phyloP scores from a whole-genome alignment of 2,888 invertebrate species.

The Galerucella pusilla region DNA sequence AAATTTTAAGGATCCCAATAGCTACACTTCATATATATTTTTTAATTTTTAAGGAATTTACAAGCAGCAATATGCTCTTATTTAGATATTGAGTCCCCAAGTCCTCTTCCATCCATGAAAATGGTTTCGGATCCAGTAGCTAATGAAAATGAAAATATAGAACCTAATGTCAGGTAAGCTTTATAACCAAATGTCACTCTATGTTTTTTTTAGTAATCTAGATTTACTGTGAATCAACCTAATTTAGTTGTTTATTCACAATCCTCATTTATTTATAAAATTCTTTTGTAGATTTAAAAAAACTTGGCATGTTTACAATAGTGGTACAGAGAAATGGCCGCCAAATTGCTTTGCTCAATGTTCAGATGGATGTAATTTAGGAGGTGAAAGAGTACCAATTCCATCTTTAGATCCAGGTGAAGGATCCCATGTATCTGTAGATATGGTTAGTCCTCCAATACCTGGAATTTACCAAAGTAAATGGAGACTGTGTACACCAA shows the following conservation, averaged over 20 bases:
- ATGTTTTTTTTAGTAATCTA: no score
- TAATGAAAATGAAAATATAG: constrained; percentile 80
- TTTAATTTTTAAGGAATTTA: constrained; percentile 81
- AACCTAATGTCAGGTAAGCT: constrained; percentile 72
- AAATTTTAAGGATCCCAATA: no score
- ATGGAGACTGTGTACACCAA: constrained; percentile 90
- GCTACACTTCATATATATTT: neutral
- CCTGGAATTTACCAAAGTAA: constrained; percentile 85
- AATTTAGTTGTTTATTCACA: no score
- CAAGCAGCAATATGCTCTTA: constrained; percentile 97
- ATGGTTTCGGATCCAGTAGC: constrained; percentile 80
- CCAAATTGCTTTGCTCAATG: constrained; percentile 79
- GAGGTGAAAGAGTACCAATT: constrained; percentile 70
- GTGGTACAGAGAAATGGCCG: constrained; percentile 90
- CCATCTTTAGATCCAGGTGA: constrained; percentile 82
- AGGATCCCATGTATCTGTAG: constrained; percentile 79
- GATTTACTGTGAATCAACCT: no score
- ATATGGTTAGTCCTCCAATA: constrained; percentile 81
- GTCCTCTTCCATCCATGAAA: constrained; percentile 81
- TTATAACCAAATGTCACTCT: neutral
- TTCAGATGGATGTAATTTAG: constrained; percentile 76
- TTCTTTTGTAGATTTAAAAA: constrained; percentile 76
- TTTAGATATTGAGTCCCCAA: constrained; percentile 85
- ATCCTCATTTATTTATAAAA: neutral
- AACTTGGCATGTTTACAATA: constrained; percentile 89